Evolutionary conservation across 2,888 invertebrate species (phyloP), one percentile per base, ranked within the genome.

Genomic region (Caenorhabditis sp.): DNA sequence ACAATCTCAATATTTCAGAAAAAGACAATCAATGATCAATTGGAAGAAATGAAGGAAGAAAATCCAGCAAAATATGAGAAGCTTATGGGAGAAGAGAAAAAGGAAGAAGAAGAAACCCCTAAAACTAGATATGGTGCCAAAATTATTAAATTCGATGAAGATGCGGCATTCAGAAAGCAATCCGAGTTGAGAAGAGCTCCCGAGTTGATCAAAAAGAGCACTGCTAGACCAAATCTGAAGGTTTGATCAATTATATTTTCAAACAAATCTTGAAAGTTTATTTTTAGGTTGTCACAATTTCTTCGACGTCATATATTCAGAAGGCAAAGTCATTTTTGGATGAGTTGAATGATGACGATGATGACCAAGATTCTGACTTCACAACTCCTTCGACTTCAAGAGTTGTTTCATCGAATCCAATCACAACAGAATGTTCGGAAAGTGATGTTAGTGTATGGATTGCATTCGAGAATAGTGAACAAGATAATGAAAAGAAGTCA

Each of bases 381-480:
- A 64, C 52, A 23, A 71, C 66, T 25, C 54, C 63, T 62, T 31
- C 25, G n/a, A 23, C 23, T 2, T 10, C 17, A 14, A 21, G 1
- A 23, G 59, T 59, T 14, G 31, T 53, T 54, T 54, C 20, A 62
- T 53, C 23, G 53, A 36, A 26, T 61, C 26, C 26, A 5, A 31
- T 53, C 26, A 8, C 49, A 70, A 27, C 60, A 77, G 82, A 77
- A 57, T 82, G 82, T 59, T 59, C 63, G 10, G 26, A 60, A 7
- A 77, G 73, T 59, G 77, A 78, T 17, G 66, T 73, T 3, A 64
- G 75, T 26, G 76, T 82, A 4, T 82, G 78, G 78, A 67, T 82
- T 23, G 76, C 75, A 14, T 82, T 82, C 56, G 80, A 82, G 65
- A 82, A 82, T 63, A 80, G 80, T 64, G 60, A 70, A 52, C 73